These are phyloP conservation scores for Leucania comma DNA, from an alignment of 2,888 invertebrate genomes.

Conservation along the genomic window DNA sequence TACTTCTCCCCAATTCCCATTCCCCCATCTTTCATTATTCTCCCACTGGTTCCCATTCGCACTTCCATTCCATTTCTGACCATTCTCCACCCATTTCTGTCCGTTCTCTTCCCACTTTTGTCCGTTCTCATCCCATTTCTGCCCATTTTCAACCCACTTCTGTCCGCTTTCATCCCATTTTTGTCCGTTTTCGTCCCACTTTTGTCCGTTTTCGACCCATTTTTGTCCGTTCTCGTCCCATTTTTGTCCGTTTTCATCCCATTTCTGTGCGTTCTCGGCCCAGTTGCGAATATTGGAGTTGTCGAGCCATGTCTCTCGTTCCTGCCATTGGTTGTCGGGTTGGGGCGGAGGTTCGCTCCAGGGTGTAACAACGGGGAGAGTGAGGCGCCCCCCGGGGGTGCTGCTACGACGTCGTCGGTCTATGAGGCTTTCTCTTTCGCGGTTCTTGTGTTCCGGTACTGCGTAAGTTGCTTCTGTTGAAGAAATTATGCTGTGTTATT, in stretches of 20 bases:
- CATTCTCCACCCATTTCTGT: conserved; percentile 72
- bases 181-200: conserved; percentile 76
- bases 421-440: conserved; percentile 81
- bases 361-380: conserved; percentile 77
- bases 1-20: conserved; percentile 84
- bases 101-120: conserved; percentile 71
- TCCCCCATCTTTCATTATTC: conserved; percentile 77
- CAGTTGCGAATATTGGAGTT: conserved; percentile 82
- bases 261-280: conserved; percentile 82
- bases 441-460: conserved; percentile 84
- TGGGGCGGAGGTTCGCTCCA: conserved; percentile 68
- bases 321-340: conserved; percentile 75
- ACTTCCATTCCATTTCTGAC: conserved; percentile 71
- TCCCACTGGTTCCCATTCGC: conserved; percentile 79
- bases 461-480: conserved; percentile 86
- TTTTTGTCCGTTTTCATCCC: conserved; percentile 76
- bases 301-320: conserved; percentile 83
- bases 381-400: conserved; percentile 83
- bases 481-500: background rate
- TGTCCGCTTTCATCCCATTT: conserved; percentile 74
- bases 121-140: conserved; percentile 73
- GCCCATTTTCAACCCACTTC: conserved; percentile 70
- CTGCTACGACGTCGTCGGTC: conserved; percentile 84
- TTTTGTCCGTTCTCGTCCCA: conserved; percentile 83
- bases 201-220: conserved; percentile 73